Evolutionary conservation across 2,888 invertebrate species (phyloP), one percentile per base, ranked within the genome.

Genomic region (Calameuta idolon): DNA sequence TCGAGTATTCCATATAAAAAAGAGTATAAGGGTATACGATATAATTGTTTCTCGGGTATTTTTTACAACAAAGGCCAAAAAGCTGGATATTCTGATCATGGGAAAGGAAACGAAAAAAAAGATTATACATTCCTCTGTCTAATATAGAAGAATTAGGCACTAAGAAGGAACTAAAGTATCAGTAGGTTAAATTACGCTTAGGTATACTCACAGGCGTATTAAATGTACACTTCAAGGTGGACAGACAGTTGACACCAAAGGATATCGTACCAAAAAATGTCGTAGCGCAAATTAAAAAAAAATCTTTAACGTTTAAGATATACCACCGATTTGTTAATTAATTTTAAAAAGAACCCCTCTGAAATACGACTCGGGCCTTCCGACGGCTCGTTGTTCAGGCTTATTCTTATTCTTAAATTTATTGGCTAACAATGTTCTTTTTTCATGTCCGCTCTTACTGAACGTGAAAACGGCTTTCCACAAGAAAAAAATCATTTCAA

Each of bases 111-210:
- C 2, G 9, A 12, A 12, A 15, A 55, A 55, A 55, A 55, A 55
- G 55, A 55, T 55, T 55, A 55, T 55, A 55, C 23, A 55, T 23
- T 55, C 55, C 55, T 55, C 55, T 55, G 55, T 55, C 55, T 55
- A 55, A 55, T 23, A 23, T 23, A 55, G 55, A 55, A 55, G 55
- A 23, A 55, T 55, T 55, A 55, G 55, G 23, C 23, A 23, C 55
- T 55, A 55, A 55, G 55, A 75, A 12, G 76, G 76, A 85, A 81
- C 81, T 83, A 81, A 84, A 81, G 84, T 86, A 85, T 86, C 85
- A 84, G 77, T 86, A 86, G 86, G 81, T 81, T 86, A 85, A 86
- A 82, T 23, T 55, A 55, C 55, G 55, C 23, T 55, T 55, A 55
- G 23, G 23, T 55, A 55, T 55, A 55, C 55, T 80, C 34, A 77